Conservation (phyloP, 2,888 invertebrate genomes). For the Drosophila histrio region DNA sequence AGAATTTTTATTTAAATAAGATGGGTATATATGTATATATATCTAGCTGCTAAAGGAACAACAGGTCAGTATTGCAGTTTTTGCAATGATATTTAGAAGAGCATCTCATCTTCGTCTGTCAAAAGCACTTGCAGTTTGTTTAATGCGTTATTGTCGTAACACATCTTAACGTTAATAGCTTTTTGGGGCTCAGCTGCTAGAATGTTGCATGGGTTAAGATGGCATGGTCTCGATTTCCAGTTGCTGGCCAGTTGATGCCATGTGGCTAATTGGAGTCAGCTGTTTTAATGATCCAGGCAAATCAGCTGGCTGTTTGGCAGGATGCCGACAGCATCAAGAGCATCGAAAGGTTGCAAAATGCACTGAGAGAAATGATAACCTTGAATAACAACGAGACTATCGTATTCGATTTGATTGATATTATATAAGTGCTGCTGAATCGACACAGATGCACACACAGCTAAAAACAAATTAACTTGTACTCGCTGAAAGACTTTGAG, state of each 20-base stretch:
- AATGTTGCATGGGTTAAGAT: constrained; percentile 1
- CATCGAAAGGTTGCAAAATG: constrained; percentile 22
- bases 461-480: constrained; percentile 36
- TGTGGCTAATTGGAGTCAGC: constrained; percentile 77
- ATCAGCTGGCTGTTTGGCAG: constrained; percentile 72
- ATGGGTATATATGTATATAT: no score
- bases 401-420: background rate
- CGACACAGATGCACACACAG: constrained; percentile 13
- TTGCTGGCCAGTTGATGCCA: constrained; percentile 53
- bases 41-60: no score
- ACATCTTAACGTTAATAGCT: constrained; percentile 59
- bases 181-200: constrained; percentile 33
- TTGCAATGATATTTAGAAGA: no score
- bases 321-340: constrained; percentile 18
- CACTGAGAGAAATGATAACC: constrained; percentile 56
- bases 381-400: background rate
- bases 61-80: no score
- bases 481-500: constrained; percentile 6
- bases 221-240: constrained; percentile 1
- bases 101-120: constrained; percentile 1
- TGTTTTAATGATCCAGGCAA: constrained; percentile 60
- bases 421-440: constrained; percentile 37
- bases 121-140: background rate
- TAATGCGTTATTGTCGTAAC: constrained; percentile 9
- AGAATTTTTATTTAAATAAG: no score